Base-by-base conservation (phyloP, 2,888 invertebrate species). In the Brenthis hecate region DNA sequence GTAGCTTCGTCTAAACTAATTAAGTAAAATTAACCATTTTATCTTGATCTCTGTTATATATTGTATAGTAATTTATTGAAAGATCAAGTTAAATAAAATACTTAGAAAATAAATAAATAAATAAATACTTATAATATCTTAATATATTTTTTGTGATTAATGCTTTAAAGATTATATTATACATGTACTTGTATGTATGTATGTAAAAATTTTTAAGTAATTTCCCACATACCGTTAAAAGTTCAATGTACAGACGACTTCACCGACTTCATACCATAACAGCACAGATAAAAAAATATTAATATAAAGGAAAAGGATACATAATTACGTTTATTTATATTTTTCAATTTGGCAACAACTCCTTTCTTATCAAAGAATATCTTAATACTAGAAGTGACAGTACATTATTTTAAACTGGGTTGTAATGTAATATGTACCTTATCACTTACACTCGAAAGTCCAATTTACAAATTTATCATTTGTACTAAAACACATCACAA, bases 401-500 rank as follows among this genome's bases (percentile, higher is more conserved):
- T 54, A 8, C 19, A 6, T 23, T 55, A 50, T 13, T 48, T 50
- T 50, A 28, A 66, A 48, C 56, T 50, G 61, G 43, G 57, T n/a
- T 60, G 5, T 66, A 36, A 50, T 66, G 47, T 16, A 51, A 57
- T 57, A 65, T 48, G 4, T 3, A 36, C 51, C 50, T 50, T 48
- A 32, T 55, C 48, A 56, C 56, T 28, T 28, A 4, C 28, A 28
- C 28, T 28, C 28, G 5, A 28, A 28, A 28, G 28, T 28, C 28
- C 28, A 71, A 66, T 69, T 63, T 60, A 66, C 50, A 28, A 54
- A 23, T 28, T 48, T 43, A 68, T 47, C 43, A 56, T 69, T 72
- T 72, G 71, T 72, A 72, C 71, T 72, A 66, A 66, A 70, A 62
- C 61, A 63, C 51, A 66, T 69, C 64, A 72, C 69, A 66, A 60